phyloP scores from a whole-genome alignment of 2,888 invertebrate species.

The Ophion ellenae region DNA sequence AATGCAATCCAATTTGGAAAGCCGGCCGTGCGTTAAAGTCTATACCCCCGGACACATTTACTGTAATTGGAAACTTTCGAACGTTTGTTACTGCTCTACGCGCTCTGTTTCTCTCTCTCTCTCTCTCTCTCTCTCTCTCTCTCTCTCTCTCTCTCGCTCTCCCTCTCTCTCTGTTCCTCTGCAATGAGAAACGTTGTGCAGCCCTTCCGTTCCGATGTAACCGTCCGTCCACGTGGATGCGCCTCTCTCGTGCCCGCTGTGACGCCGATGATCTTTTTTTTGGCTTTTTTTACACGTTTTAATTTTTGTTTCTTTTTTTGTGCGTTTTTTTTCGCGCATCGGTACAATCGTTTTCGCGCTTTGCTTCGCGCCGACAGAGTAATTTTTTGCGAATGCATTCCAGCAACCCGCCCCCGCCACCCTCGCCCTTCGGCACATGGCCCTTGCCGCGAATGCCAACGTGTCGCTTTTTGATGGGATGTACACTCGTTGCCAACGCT shows the following conservation, averaged over 20 bases:
- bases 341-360: constrained; percentile 48
- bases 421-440: too few relatives aligned
- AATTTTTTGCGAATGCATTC: constrained; percentile 35
- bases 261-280: constrained; percentile 45
- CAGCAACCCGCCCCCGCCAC: neutral
- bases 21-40: constrained; percentile 66
- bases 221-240: constrained; percentile 47
- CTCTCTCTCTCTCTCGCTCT: too few relatives aligned
- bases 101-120: constrained; percentile 12
- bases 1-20: constrained; percentile 81
- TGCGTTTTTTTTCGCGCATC: constrained; percentile 9
- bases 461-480: constrained; percentile 15
- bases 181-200: constrained; percentile 63
- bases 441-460: too few relatives aligned
- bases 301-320: constrained; percentile 5
- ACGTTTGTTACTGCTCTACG: constrained; percentile 74
- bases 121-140: neutral
- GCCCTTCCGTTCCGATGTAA: constrained; percentile 9
- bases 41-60: constrained; percentile 73
- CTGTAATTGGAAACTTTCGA: constrained; percentile 80
- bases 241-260: constrained; percentile 53
- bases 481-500: constrained; percentile 17
- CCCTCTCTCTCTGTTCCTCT: neutral
- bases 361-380: constrained; percentile 38
- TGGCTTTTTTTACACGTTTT: constrained; percentile 11